Evolutionary conservation across 2,797 vertebrate species (phyloP), one percentile per base, ranked within the genome.

Genomic region (Catostomus latipinnis): DNA sequence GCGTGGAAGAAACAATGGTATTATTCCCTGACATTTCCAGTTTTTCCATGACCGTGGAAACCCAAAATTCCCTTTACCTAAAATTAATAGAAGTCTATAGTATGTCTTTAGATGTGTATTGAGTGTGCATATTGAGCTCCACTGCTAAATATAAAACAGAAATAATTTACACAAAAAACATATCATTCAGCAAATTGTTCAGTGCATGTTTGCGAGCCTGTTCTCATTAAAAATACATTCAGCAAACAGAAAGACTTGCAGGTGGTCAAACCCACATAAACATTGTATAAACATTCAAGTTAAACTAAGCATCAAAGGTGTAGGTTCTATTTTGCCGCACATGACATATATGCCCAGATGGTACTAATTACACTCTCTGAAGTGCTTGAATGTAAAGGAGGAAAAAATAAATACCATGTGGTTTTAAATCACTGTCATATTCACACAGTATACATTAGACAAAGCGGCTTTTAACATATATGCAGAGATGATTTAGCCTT

Each of bases 401-500:
- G 63, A 49, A 60, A 16, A 60, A 12, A 73, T 45, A 65, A 34
- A 12, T 10, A 13, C 13, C 46, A 67, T 73, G 61, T 52, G 63
- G 71, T 53, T 79, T 61, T 57, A 66, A 57, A 46, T 58, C 65
- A 63, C 56, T 61, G 54, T 52, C 56, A 79, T 80, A 85, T 82
- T 78, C 75, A 77, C 58, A 73, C 52, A 22, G 16, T 71, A 60
- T 72, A 53, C 8, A 62, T 62, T 71, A 81, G 72, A 73, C 81
- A 65, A 58, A 63, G 48, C 61, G 22, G 22, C 45, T 81, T 71
- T 81, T 81, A 86, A 77, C 60, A 73, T 69, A 46, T 68, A 71
- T 74, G 77, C 61, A 52, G 13, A 6, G 43, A 66, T 34, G 53
- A 60, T 74, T 22, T 22, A 2, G 22, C 22, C 22, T 22, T 22